Evolutionary conservation across 2,888 invertebrate species (phyloP), one percentile per base, ranked within the genome.

Genomic region (Epistrophe eligans): DNA sequence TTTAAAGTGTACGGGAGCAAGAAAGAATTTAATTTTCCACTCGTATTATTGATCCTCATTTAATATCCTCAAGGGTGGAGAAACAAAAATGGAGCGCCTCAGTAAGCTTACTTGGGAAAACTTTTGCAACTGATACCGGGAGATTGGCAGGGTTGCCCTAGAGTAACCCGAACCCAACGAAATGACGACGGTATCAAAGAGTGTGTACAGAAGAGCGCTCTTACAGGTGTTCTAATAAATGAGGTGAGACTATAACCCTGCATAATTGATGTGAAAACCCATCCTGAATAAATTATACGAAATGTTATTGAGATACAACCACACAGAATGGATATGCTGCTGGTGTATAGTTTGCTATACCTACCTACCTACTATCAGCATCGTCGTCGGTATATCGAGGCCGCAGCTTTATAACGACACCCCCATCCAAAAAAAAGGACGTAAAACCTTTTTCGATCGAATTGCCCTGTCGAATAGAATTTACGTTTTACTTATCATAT

Each of bases 31-130:
- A 87, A 87, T 87, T 87, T 87, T 87, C 83, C 87, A 79, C 79
- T 87, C 87, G 83, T 83, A 87, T 83, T 87, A 87, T 87, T 87
- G 87, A 87, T 87, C 87, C 87, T 87, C 87, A 87, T 87, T 87
- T 87, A 87, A 87, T 87, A 83, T 83, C 87, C 79, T 73, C 72
- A 24, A 60, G 67, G 72, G 64, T 38, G 70, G 72, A 76, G 82
- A 58, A 79, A 77, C 77, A 79, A 87, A 79, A 87, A 83, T 76
- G 74, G 83, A 72, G 73, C 77, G 66, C 62, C 58, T 70, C 60
- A 62, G 74, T 74, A 66, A 87, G 85, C 70, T 74, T 82, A 73
- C 79, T 83, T 74, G 76, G 82, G 60, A 85, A 87, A 87, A 87
- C 83, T 87, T 87, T 74, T 79, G 83, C 76, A 87, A 83, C 71